Evolutionary conservation across 1,140 invertebrate genomes (phyloP).

Genomic region (Littorina saxatilis): DNA sequence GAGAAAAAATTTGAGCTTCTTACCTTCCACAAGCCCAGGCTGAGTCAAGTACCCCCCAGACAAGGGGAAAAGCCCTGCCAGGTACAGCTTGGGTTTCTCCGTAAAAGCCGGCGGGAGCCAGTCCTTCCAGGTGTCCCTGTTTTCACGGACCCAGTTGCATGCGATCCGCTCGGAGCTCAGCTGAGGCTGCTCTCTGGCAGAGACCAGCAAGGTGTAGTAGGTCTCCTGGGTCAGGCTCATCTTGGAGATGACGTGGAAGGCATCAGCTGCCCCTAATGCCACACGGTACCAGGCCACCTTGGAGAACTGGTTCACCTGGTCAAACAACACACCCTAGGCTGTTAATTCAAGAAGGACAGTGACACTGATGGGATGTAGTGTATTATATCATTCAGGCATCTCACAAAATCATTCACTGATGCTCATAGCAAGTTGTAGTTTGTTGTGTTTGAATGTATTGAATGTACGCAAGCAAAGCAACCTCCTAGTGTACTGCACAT

Average conservation of each 20-base stretch:
- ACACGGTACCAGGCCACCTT: conserved; percentile 82
- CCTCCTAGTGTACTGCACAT: too few relatives aligned
- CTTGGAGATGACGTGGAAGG: conserved; percentile 77
- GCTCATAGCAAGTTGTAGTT: too few relatives aligned
- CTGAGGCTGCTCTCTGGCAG: background rate
- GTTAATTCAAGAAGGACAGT: too few relatives aligned
- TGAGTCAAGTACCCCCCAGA: conserved; percentile 79
- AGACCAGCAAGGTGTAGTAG: conserved; percentile 78
- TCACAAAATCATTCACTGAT: too few relatives aligned
- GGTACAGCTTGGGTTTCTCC: conserved; percentile 78
- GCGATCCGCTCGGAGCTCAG: conserved; percentile 76
- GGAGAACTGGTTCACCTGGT: conserved; percentile 76
- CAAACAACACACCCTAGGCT: background rate
- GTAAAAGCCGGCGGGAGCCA: conserved; percentile 79
- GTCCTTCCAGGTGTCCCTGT: conserved; percentile 76
- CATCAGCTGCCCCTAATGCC: conserved; percentile 71
- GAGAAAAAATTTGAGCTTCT: too few relatives aligned
- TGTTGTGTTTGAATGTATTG: too few relatives aligned
- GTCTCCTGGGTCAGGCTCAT: conserved; percentile 79
- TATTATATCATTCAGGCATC: too few relatives aligned
- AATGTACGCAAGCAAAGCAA: too few relatives aligned
- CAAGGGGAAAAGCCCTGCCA: conserved; percentile 89
- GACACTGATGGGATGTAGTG: too few relatives aligned
- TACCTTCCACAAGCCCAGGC: conserved; percentile 80
- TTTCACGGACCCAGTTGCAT: conserved; percentile 82